These are phyloP conservation scores for Bugulina stolonifera DNA, from an alignment of 2,888 invertebrate genomes.

Conservation along the genomic window DNA sequence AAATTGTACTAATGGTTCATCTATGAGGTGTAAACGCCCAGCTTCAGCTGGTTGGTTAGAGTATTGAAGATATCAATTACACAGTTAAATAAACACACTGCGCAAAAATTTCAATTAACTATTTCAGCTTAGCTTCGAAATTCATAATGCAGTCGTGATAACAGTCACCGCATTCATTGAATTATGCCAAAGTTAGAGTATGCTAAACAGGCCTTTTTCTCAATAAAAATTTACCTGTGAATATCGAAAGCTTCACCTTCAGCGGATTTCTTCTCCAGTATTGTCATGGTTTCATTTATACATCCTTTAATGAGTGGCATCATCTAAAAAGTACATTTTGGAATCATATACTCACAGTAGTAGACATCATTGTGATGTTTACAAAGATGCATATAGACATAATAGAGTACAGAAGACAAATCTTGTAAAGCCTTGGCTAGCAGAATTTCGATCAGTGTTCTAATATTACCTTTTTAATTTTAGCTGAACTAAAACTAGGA, in stretches of 20 bases:
- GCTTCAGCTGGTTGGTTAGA: neutral
- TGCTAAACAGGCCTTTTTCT: no score
- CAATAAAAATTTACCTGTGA: conserved; percentile 49
- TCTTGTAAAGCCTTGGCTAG: no score
- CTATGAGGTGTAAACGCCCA: neutral
- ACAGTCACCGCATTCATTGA: no score
- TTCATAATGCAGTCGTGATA: neutral
- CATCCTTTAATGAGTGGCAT: conserved; percentile 52
- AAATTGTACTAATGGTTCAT: no score
- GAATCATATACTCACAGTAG: neutral
- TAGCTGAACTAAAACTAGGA: conserved; percentile 56
- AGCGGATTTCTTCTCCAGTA: conserved; percentile 43
- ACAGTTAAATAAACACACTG: neutral
- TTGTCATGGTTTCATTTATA: conserved; percentile 47
- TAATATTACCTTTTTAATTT: conserved; percentile 54
- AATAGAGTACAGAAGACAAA: no score
- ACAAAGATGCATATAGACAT: no score
- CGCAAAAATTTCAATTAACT: neutral
- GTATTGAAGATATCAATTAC: neutral
- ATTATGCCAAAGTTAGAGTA: no score
- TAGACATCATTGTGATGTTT: no score
- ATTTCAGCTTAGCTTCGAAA: no score
- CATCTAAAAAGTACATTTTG: conserved; percentile 41
- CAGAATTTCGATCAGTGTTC: no score
- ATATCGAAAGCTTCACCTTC: conserved; percentile 48